Evolutionary conservation across 1,140 invertebrate species (phyloP).

Genomic region (Hycleus phaleratus): DNA sequence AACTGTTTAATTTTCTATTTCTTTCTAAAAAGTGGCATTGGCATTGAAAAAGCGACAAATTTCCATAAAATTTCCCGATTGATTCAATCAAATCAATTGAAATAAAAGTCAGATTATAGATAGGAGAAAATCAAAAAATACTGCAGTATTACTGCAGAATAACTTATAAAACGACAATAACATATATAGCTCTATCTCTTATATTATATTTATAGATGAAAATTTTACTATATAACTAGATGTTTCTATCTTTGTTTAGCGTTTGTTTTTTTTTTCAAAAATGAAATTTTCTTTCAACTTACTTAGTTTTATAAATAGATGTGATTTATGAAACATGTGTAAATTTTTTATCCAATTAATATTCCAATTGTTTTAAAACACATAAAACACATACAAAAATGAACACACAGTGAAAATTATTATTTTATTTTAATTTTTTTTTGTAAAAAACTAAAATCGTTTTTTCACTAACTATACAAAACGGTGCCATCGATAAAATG

Average conservation of each 20-base stretch:
- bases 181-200: too few relatives aligned
- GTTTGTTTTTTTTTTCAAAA: background rate
- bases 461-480: conserved; percentile 24
- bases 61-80: too few relatives aligned
- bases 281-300: background rate
- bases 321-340: conserved; percentile 5
- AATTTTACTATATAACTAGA: background rate
- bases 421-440: background rate
- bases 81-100: background rate
- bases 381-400: background rate
- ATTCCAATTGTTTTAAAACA: background rate
- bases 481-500: conserved; percentile 35
- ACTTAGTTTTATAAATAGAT: conserved; percentile 1
- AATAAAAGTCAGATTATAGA: conserved; percentile 17
- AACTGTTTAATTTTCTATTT: too few relatives aligned
- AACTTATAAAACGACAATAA: background rate
- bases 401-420: conserved; percentile 21
- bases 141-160: conserved; percentile 26
- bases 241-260: conserved; percentile 11
- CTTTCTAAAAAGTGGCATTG: too few relatives aligned
- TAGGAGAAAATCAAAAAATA: conserved; percentile 13
- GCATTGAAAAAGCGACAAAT: too few relatives aligned
- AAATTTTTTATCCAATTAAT: background rate
- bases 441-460: conserved; percentile 28
- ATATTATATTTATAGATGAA: too few relatives aligned